A percentile compares a stretch with the other conserved stretches of the same genome.
These are phyloP conservation scores for Chromoteleia sp. DNA, from an alignment of 2,888 invertebrate genomes.

Conservation along the genomic window DNA sequence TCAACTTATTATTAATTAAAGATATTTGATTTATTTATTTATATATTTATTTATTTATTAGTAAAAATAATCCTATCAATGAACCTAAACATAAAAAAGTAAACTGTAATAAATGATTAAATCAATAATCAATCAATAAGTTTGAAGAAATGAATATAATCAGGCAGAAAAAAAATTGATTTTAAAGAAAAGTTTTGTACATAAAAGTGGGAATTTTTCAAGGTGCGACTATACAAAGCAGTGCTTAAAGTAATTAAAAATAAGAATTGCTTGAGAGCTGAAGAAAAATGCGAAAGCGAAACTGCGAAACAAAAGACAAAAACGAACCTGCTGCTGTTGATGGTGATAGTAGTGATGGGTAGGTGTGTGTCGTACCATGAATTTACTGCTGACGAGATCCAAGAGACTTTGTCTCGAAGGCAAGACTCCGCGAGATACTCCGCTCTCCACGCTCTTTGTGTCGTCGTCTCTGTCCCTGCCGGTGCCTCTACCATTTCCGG, in stretches of 20 bases:
- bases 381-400: conserved; percentile 82
- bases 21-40: too few relatives aligned
- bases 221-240: conserved; percentile 30
- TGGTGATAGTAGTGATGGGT: conserved; percentile 82
- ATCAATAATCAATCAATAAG: too few relatives aligned
- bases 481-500: conserved; percentile 74
- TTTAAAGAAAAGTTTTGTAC: neutral
- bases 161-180: too few relatives aligned
- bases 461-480: conserved; percentile 78
- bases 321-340: conserved; percentile 81
- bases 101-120: too few relatives aligned
- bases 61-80: too few relatives aligned
- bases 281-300: conserved; percentile 34
- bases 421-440: conserved; percentile 78
- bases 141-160: too few relatives aligned
- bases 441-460: conserved; percentile 82
- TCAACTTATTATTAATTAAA: too few relatives aligned
- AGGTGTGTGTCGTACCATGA: conserved; percentile 82
- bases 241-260: conserved; percentile 51
- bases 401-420: conserved; percentile 82
- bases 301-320: conserved; percentile 50
- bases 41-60: too few relatives aligned
- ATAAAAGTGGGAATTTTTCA: neutral
- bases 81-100: too few relatives aligned
- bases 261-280: conserved; percentile 17